Evolutionary conservation across 2,113 vertebrate species (phyloP).

Genomic region (Pedetes capensis): DNA sequence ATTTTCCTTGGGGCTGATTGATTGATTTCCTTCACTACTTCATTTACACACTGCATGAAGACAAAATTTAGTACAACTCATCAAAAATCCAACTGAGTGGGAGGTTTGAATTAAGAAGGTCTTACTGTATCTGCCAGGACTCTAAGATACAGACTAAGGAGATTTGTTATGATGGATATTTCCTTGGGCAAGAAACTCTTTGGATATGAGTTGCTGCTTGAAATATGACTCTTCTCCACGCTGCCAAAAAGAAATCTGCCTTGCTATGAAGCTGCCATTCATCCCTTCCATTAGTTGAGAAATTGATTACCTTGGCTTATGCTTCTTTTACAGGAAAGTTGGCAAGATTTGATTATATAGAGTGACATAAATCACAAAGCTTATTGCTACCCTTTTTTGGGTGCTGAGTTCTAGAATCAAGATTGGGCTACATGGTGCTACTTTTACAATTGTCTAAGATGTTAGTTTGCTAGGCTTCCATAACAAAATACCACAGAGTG

Average conservation of each 20-base stretch:
- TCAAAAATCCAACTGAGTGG: not conserved
- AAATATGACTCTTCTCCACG: not conserved
- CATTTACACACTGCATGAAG: not conserved
- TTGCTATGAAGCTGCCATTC: not conserved
- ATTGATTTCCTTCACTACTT: constrained; percentile 8
- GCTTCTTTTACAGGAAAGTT: constrained; percentile 15
- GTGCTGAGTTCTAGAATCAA: not conserved
- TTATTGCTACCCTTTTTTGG: not conserved
- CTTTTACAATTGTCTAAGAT: not conserved
- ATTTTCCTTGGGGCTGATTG: not conserved
- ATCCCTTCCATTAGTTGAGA: not conserved
- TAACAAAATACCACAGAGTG: not conserved
- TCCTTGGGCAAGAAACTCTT: constrained; percentile 43
- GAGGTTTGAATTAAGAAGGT: constrained; percentile 23
- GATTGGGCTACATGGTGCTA: not conserved
- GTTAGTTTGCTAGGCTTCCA: not conserved
- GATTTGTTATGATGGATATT: constrained; percentile 28
- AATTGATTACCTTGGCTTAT: constrained; percentile 9
- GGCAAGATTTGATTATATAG: not conserved
- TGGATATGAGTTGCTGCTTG: not conserved
- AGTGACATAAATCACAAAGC: not conserved
- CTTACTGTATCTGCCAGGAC: not conserved
- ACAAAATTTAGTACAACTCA: not conserved
- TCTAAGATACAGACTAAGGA: not conserved
- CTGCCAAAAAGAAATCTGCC: constrained; percentile 36